These are phyloP conservation scores for Eurytoma californica DNA, from an alignment of 2,888 invertebrate genomes.

Conservation along the genomic window DNA sequence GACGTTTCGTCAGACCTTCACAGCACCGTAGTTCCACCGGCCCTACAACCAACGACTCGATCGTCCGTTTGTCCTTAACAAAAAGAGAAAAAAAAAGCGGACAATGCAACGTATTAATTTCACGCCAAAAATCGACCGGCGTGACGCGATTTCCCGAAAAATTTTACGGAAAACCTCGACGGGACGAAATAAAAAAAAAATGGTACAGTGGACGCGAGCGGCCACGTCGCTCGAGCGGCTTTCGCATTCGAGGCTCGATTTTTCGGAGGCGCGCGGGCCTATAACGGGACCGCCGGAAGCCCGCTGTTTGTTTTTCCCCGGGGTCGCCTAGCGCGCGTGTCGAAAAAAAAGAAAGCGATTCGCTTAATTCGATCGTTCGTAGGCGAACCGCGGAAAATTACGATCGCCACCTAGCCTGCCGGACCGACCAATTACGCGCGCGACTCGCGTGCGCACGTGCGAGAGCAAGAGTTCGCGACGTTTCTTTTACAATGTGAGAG, in stretches of 20 bases:
- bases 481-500: neutral
- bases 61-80: no score
- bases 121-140: neutral
- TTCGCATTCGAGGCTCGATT: constrained; percentile 37
- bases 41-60: no score
- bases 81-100: neutral
- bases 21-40: no score
- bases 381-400: constrained; percentile 21
- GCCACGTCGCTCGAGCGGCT: neutral
- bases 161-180: neutral
- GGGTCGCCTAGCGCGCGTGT: constrained; percentile 8
- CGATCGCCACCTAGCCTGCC: neutral
- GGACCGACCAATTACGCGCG: no score
- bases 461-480: neutral
- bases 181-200: neutral
- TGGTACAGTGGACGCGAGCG: neutral
- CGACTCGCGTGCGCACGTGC: no score
- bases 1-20: no score
- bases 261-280: constrained; percentile 13
- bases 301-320: constrained; percentile 23
- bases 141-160: neutral
- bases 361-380: constrained; percentile 38
- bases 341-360: constrained; percentile 29
- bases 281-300: constrained; percentile 45
- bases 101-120: neutral